Base-by-base conservation (phyloP, 2,797 vertebrate genomes). In the Gouania willdenowi region DNA sequence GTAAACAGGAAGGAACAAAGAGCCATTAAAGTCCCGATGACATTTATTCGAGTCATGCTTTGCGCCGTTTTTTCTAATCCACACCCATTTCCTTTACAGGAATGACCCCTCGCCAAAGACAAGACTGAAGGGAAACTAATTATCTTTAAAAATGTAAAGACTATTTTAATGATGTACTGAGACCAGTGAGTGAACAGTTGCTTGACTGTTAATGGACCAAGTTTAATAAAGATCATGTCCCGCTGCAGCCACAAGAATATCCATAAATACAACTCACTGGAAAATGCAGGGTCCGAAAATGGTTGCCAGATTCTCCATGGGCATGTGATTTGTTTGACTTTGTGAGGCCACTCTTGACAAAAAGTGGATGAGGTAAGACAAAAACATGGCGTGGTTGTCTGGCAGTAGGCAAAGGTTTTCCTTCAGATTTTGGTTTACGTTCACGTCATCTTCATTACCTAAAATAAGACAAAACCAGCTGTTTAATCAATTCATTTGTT, bases 201-300 rank as follows among this genome's bases (percentile, higher is more conserved):
- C n/a, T n/a, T n/a, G n/a, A n/a, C n/a, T n/a, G n/a, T n/a, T n/a
- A n/a, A n/a, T n/a, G n/a, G n/a, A n/a, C n/a, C n/a, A n/a, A n/a
- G n/a, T n/a, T n/a, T n/a, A n/a, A n/a, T n/a, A n/a, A n/a, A n/a
- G n/a, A n/a, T n/a, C n/a, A n/a, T n/a, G n/a, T n/a, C n/a, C n/a
- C n/a, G n/a, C n/a, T n/a, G n/a, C n/a, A n/a, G n/a, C n/a, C n/a
- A n/a, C n/a, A n/a, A n/a, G n/a, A n/a, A n/a, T n/a, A n/a, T n/a
- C n/a, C n/a, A 39, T 11, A 30, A 40, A 15, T 28, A 19, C 10
- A 8, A 82, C 88, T 87, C 72, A 91, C 90, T 70, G 86, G 66
- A 92, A 92, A 41, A 92, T 66, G 39, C 83, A 85, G 25, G 91
- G 89, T 35, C 91, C 88, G 59, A 92, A 91, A 38, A 90, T 78